These are phyloP conservation scores for Didymodactylos carnosus DNA, from an alignment of 2,888 invertebrate species.

Conservation along the genomic window DNA sequence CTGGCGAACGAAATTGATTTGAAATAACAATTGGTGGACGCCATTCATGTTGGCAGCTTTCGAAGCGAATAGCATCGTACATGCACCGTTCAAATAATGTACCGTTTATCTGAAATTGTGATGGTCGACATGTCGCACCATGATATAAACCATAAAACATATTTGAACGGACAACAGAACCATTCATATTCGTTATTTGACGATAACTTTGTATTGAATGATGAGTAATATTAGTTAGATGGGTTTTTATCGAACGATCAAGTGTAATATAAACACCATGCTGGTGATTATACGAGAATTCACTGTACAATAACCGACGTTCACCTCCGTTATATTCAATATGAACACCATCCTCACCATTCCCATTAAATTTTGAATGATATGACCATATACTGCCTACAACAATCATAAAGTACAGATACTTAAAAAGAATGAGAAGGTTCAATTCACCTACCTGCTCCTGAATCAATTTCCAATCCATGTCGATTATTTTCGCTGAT, in stretches of 20 bases:
- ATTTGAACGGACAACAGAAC: not conserved
- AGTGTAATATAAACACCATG: not conserved
- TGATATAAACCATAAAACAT: not conserved
- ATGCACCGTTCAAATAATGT: not conserved
- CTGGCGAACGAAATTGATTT: not conserved
- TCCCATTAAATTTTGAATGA: not conserved
- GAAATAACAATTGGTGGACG: not conserved
- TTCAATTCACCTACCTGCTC: not conserved
- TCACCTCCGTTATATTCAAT: not conserved
- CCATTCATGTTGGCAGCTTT: not conserved
- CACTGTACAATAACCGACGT: not conserved
- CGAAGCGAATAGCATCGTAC: not conserved
- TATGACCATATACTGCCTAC: not conserved
- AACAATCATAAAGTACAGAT: no score
- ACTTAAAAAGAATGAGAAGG: not conserved
- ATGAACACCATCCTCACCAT: not conserved
- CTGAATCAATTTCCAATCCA: conserved; percentile 11
- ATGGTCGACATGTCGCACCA: not conserved
- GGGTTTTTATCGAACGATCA: not conserved
- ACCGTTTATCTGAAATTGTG: not conserved
- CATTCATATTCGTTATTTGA: not conserved
- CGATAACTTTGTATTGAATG: not conserved
- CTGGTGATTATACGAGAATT: not conserved
- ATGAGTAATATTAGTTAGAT: no score
- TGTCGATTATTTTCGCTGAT: conserved; percentile 3